Base-by-base conservation (phyloP, 1,140 invertebrate genomes). In the Galendromus occidentalis region DNA sequence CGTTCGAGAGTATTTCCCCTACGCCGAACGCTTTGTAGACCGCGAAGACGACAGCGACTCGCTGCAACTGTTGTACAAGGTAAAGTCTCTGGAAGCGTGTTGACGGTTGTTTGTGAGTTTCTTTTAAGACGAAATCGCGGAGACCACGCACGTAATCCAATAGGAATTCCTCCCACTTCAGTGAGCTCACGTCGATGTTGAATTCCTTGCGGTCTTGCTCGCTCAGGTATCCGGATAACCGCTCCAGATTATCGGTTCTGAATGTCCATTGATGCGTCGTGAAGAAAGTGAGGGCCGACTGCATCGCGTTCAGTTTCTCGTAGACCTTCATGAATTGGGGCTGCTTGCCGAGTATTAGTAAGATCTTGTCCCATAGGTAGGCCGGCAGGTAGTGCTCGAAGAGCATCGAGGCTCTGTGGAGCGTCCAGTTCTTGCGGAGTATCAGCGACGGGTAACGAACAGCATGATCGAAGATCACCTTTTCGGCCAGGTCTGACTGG, bases 71-170 rank as follows among this genome's bases (percentile, higher is more conserved):
- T 9, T 59, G 17, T 17, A 20, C 1, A 33, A 59, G 51, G 25
- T 59, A 59, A 22, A 59, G 51, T 33, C 51, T 25, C 25, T 59
- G 51, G 22, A 59, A 59, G 17, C 51, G 25, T 17, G 14, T 59
- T 4, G 51, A 59, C 22, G 51, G 22, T 1, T 14, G 12, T 25
- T 59, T 59, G 22, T 59, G 51, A 59, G 25, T 18, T 25, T 59
- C 51, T 33, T 59, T 59, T 14, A 59, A 33, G 20, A 25, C 51
- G 20, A 59, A 59, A 22, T 59, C 51, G 2, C 51, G 51, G 6
- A 59, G 51, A 4, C 51, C 51, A 33, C 51, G 51, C 12, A 59
- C 51, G 51, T 59, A 59, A 59, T 59, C 51, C 14, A 29, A 33
- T 9, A 59, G 20, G 1, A 2, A 59, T 17, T 25, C 14, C 14